Evolutionary conservation across 2,113 vertebrate species (phyloP).

Genomic region (Oxygymnocypris stewartii): DNA sequence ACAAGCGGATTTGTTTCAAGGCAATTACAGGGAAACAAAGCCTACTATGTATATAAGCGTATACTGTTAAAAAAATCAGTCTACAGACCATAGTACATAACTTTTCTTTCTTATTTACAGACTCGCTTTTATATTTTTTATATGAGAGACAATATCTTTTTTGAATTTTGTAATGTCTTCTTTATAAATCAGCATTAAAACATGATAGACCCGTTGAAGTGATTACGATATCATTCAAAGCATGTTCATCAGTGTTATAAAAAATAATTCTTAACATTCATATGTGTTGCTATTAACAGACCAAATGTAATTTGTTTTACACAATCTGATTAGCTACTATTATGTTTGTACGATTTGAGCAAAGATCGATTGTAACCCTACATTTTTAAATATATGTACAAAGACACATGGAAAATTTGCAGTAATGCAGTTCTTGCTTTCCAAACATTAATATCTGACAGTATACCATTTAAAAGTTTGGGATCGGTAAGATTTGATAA

Average conservation of each 20-base stretch:
- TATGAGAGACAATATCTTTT: conserved; percentile 20
- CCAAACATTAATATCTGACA: background rate
- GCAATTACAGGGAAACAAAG: conserved; percentile 43
- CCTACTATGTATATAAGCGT: conserved; percentile 67
- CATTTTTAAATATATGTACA: background rate
- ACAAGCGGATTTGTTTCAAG: conserved; percentile 36
- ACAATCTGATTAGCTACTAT: background rate
- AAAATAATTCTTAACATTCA: background rate
- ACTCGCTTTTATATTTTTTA: conserved; percentile 73
- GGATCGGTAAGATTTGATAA: background rate
- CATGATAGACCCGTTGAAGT: background rate
- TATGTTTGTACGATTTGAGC: background rate
- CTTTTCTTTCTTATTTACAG: conserved; percentile 70
- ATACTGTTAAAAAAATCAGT: conserved; percentile 59
- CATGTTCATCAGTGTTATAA: background rate
- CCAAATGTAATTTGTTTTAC: background rate
- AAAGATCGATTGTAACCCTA: too few relatives aligned
- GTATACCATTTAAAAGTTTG: background rate
- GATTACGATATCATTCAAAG: background rate
- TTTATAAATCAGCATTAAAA: conserved; percentile 45
- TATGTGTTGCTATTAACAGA: background rate
- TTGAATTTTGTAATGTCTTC: conserved; percentile 23
- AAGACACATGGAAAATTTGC: background rate
- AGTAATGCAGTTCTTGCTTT: background rate
- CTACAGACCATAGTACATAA: conserved; percentile 74